Evolutionary conservation across 2,797 vertebrate species (phyloP).

Genomic region (Gila robusta): DNA sequence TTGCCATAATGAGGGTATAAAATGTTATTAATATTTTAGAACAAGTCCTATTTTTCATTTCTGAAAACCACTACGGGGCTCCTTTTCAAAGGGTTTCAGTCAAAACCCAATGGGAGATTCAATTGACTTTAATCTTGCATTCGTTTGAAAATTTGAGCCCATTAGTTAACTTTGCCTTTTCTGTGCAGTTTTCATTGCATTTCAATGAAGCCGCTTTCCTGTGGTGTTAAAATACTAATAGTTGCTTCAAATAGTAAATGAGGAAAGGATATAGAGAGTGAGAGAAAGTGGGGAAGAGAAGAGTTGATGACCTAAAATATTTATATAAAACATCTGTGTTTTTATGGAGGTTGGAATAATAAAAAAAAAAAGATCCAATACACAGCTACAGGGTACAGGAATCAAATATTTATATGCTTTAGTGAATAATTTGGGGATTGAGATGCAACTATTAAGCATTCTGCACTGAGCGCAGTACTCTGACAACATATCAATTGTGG

Average conservation of each 20-base stretch:
- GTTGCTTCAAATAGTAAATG: conserved; percentile 82
- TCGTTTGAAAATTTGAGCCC: conserved; percentile 88
- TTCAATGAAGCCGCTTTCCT: conserved; percentile 85
- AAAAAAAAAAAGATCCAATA: conserved; percentile 61
- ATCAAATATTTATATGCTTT: conserved; percentile 70
- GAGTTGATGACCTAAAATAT: conserved; percentile 66
- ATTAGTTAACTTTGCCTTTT: conserved; percentile 86
- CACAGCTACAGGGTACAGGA: conserved; percentile 65
- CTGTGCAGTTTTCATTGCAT: conserved; percentile 83
- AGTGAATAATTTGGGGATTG: conserved; percentile 71
- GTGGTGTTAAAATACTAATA: conserved; percentile 84
- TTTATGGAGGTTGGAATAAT: conserved; percentile 61
- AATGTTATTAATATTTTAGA: conserved; percentile 88
- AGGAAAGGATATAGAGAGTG: conserved; percentile 63
- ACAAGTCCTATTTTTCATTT: conserved; percentile 86
- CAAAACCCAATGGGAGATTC: conserved; percentile 85
- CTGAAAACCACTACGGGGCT: conserved; percentile 82
- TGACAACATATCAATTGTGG: conserved; percentile 68
- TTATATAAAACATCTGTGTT: conserved; percentile 73
- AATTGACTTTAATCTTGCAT: conserved; percentile 87
- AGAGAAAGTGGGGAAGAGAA: conserved; percentile 53
- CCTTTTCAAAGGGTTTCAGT: conserved; percentile 85
- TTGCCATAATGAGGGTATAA: conserved; percentile 84
- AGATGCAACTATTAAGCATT: conserved; percentile 68
- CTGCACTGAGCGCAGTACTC: conserved; percentile 53